These are phyloP conservation scores for Phocides pigmalion DNA, from an alignment of 1,140 invertebrate genomes.

Conservation along the genomic window DNA sequence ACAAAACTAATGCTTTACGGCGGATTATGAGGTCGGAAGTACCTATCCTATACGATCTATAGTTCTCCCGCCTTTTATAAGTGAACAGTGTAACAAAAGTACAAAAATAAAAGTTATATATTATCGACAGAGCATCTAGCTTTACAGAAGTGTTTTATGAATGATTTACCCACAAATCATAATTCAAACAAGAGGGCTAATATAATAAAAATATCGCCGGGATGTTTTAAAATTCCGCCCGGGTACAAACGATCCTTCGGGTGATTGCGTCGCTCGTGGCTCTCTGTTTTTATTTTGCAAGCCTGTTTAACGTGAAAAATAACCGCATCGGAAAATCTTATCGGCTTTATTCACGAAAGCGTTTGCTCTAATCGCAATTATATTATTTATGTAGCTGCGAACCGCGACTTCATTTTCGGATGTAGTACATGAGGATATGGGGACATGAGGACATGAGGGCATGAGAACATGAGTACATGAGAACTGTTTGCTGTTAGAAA, in stretches of 20 bases:
- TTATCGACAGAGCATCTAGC: neutral
- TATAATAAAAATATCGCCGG: slow-evolving; percentile 41
- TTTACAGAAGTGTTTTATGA: slow-evolving; percentile 20
- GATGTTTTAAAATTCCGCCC: slow-evolving; percentile 59
- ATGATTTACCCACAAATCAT: slow-evolving; percentile 41
- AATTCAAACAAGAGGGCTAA: slow-evolving; percentile 40
- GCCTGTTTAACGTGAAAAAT: slow-evolving; percentile 29
- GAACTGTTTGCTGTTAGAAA: too few relatives aligned
- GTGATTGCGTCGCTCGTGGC: slow-evolving; percentile 52
- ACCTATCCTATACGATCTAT: too few relatives aligned
- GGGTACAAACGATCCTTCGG: slow-evolving; percentile 50
- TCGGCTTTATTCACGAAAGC: neutral
- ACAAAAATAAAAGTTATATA: too few relatives aligned
- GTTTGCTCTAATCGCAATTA: neutral
- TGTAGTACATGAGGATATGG: too few relatives aligned
- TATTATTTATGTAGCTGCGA: too few relatives aligned
- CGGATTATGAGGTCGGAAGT: too few relatives aligned
- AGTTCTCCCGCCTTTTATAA: too few relatives aligned
- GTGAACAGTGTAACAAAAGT: too few relatives aligned
- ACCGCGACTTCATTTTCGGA: too few relatives aligned
- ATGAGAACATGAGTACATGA: too few relatives aligned
- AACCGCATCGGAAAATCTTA: slow-evolving; percentile 32
- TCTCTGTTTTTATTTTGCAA: slow-evolving; percentile 34
- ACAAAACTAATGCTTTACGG: too few relatives aligned
- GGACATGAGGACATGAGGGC: too few relatives aligned